phyloP scores from a whole-genome alignment of 2,888 invertebrate species.

The Limnephilus lunatus region DNA sequence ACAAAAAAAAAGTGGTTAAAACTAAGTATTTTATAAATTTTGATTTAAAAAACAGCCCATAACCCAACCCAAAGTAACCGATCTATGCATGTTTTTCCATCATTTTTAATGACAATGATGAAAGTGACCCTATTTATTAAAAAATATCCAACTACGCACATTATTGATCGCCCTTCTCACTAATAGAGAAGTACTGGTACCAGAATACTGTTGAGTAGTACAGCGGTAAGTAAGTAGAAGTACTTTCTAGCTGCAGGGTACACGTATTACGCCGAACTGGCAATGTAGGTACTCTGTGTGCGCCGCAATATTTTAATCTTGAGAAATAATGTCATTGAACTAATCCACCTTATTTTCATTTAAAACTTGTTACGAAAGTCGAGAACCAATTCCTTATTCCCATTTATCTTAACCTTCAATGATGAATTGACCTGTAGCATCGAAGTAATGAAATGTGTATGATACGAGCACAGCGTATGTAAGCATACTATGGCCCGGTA shows the following conservation, averaged over 20 bases:
- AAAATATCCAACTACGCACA: not conserved
- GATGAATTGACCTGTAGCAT: too few relatives aligned
- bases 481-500: not conserved
- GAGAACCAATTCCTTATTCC: not conserved
- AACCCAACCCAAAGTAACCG: too few relatives aligned
- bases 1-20: too few relatives aligned
- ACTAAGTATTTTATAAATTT: too few relatives aligned
- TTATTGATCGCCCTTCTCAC: not conserved
- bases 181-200: not conserved
- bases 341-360: not conserved
- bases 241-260: not conserved
- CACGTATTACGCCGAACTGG: not conserved
- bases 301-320: not conserved
- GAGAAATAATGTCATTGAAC: not conserved
- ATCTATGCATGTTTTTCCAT: too few relatives aligned
- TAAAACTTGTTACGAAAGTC: not conserved
- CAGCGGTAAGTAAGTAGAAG: not conserved
- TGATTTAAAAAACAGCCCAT: too few relatives aligned
- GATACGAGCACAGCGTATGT: not conserved
- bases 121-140: not conserved
- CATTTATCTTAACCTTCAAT: not conserved
- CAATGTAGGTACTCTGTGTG: not conserved
- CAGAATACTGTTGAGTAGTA: not conserved
- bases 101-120: not conserved
- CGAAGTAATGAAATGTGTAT: too few relatives aligned